Percentiles rank a stretch among this genome's conserved stretches.
Evolutionary conservation across 2,113 vertebrate genomes (phyloP).

Genomic region (Toxotes jaculatrix): DNA sequence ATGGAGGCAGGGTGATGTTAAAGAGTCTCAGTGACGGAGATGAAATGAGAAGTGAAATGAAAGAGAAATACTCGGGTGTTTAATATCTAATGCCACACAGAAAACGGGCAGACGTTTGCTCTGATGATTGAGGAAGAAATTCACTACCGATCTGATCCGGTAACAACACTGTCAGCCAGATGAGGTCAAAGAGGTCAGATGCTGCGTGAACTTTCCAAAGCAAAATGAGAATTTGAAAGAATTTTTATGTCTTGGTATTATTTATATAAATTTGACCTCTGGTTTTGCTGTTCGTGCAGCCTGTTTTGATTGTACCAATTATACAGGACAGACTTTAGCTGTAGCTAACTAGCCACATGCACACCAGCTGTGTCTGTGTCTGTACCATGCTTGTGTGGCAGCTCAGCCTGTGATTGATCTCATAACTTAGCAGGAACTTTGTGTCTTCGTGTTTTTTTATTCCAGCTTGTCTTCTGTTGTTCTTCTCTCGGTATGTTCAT

Average conservation of each 20-base stretch:
- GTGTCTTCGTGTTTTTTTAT: background rate
- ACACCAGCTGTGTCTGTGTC: background rate
- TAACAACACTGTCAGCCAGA: background rate
- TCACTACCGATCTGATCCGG: slow-evolving; percentile 10
- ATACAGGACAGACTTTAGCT: background rate
- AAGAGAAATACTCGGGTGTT: slow-evolving; percentile 32
- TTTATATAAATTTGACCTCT: no score
- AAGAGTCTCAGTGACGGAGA: slow-evolving; percentile 36
- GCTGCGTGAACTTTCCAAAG: background rate
- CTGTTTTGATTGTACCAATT: background rate
- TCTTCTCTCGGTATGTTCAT: background rate
- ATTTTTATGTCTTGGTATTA: no score
- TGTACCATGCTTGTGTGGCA: background rate
- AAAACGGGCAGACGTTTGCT: slow-evolving; percentile 24
- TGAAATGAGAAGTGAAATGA: slow-evolving; percentile 46
- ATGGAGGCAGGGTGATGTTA: slow-evolving; percentile 62
- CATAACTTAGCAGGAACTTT: background rate
- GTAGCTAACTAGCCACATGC: background rate
- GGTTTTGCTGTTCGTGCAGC: no score
- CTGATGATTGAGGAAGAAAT: slow-evolving; percentile 3
- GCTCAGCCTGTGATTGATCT: background rate
- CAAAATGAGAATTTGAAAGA: no score
- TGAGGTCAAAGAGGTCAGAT: no score
- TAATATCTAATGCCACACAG: slow-evolving; percentile 47
- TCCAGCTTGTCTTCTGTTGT: no score